Conservation (phyloP, 2,113 vertebrate genomes). For the Tetrao urogallus region DNA sequence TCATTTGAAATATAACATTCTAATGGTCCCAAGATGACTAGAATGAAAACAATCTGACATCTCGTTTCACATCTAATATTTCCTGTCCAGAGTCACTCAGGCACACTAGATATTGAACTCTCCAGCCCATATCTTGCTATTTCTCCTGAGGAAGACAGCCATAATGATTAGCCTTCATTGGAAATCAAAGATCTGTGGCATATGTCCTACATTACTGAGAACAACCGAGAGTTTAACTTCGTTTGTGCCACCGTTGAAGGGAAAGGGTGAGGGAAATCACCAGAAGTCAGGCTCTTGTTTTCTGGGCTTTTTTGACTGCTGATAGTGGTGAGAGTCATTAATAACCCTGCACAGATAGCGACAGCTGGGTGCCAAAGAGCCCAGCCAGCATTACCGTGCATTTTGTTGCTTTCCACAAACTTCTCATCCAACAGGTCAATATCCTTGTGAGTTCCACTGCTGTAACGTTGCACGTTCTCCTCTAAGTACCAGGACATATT, state of each 20-base stretch:
- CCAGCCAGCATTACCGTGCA: conserved; percentile 74
- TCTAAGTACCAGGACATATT: conserved; percentile 84
- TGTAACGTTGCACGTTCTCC: conserved; percentile 73
- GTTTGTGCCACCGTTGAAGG: not conserved
- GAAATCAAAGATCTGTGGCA: not conserved
- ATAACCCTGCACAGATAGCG: fast-evolving
- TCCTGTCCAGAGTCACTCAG: not conserved
- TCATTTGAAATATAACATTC: not conserved
- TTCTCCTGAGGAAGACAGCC: not conserved
- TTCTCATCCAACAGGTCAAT: conserved; percentile 58
- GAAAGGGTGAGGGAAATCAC: not conserved
- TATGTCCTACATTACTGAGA: not conserved
- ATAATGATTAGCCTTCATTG: not conserved
- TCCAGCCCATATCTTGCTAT: not conserved
- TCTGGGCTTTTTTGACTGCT: not conserved
- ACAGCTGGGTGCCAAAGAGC: not conserved
- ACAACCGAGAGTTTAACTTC: not conserved
- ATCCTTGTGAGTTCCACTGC: not conserved
- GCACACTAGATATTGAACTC: not conserved
- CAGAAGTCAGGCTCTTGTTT: not conserved
- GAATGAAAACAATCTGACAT: not conserved
- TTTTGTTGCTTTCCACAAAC: conserved; percentile 84
- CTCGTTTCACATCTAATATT: not conserved
- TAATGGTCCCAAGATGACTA: not conserved
- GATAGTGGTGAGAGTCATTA: not conserved